Evolutionary conservation across 2,888 invertebrate species (phyloP), one percentile per base, ranked within the genome.

Genomic region (Gerosis bhagava): DNA sequence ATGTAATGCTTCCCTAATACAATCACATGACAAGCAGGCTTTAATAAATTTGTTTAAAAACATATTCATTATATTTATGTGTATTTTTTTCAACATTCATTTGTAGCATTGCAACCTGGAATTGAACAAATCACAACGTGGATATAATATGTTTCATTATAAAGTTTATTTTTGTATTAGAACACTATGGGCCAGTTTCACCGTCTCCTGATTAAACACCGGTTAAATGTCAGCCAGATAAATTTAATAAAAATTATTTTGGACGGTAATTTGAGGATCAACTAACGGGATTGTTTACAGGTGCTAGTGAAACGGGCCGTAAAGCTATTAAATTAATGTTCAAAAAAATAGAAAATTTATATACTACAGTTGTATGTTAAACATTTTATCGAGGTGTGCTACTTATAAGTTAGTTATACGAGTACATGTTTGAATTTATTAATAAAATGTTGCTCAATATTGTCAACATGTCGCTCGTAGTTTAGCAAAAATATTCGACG

Each of bases 351-450:
- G 36, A 36, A 44, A 36, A 37, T 31, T 37, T 36, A 37, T 45
- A 45, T 45, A 45, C 24, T 42, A 32, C 45, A 45, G 37, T 37
- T 45, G 45, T 37, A 25, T 31, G 17, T 37, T 45, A 31, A 45
- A 45, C 37, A 37, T 45, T 31, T 37, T 36, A 44, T 44, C 36
- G 36, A 35, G 22, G 28, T 31, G 45, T 37, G 37, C 44, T 44
- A 44, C 44, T 45, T 17, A 29, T 35, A 43, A 36, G 44, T 45
- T 45, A 37, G 45, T 45, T 45, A 19, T 44, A 29, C 44, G 44
- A 36, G 44, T 31, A 37, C 37, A 45, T 29, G 36, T 36, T 45
- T 45, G 24, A 36, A 44, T 44, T 44, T 37, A 45, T 37, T n/a
- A n/a, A n/a, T 37, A 37, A 31, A 45, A 29, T 44, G 36, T 45